Evolutionary conservation across 2,113 vertebrate species (phyloP), one percentile per base, ranked within the genome.

Genomic region (Ammodytes dubius): DNA sequence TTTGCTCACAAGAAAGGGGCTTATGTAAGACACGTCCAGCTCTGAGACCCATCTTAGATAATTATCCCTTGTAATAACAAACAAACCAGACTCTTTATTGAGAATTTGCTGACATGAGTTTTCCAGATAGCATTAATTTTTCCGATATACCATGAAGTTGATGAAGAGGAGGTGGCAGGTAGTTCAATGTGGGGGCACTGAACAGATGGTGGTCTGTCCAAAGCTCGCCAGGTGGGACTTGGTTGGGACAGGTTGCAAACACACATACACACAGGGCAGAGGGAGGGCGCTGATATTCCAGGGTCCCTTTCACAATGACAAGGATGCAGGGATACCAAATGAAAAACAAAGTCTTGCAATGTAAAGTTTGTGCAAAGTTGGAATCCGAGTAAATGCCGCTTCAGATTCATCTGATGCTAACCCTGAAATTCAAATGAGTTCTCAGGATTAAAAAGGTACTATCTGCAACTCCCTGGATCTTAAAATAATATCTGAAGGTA

Each of bases 141-240:
- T 14, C 49, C 67, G 3, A 49, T 50, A 64, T 46, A 14, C 47
- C 53, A 19, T 59, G 53, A 83, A 82, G 85, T 81, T 74, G 84
- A 86, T 61, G 69, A 87, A 69, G 81, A 85, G 37, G 82, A 85
- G 71, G 80, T 76, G 82, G 86, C 65, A 69, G 74, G 69, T 83
- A 75, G 93, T 87, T 87, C 85, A 88, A 6, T 2, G 27, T 46
- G 67, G 66, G 87, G 85, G 74, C 87, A 87, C 5, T 0, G 71
- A 89, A 68, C 93, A 94, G 92, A 94, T 92, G 93, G 91, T 84
- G 91, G 91, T 90, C 89, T 89, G 86, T 88, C 86, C 76, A 7
- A 78, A 7, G 35, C 88, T 45, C 61, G 10, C 80, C 91, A 84
- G 88, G 91, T 80, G 87, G 85, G 79, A 83, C 6, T 39, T 4